A percentile compares a stretch with the other conserved stretches of the same genome.
Evolutionary conservation across 2,888 invertebrate species (phyloP).

Genomic region (Cryptophagus acutangulus): DNA sequence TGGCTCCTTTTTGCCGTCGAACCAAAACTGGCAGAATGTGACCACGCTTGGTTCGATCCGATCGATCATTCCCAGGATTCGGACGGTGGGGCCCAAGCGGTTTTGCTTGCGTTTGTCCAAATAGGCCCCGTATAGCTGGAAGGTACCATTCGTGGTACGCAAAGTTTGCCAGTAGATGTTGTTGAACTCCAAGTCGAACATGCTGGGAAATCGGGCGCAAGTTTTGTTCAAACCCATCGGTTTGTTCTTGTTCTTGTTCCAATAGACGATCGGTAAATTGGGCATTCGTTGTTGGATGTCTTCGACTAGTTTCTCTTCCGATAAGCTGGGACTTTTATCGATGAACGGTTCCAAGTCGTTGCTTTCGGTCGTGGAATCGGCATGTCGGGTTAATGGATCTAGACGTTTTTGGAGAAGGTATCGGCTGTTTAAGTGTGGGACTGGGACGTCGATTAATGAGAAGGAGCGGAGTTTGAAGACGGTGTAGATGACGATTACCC

Average conservation of each 20-base stretch:
- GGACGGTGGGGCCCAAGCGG: conserved; percentile 74
- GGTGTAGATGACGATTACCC: conserved; percentile 49
- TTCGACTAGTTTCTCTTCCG: conserved; percentile 70
- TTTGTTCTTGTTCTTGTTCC: conserved; percentile 78
- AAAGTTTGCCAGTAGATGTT: conserved; percentile 91
- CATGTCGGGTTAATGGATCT: conserved; percentile 43
- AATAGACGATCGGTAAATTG: conserved; percentile 79
- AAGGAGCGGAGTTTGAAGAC: conserved; percentile 46
- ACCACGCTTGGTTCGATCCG: conserved; percentile 77
- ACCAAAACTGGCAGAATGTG: conserved; percentile 87
- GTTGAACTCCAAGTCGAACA: conserved; percentile 88
- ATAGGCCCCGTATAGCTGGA: conserved; percentile 86
- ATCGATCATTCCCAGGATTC: conserved; percentile 82
- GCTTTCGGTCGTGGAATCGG: conserved; percentile 44
- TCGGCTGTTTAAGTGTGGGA: conserved; percentile 48
- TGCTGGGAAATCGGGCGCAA: conserved; percentile 81
- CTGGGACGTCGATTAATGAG: conserved; percentile 40
- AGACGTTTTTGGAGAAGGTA: conserved; percentile 52
- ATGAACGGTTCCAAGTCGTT: conserved; percentile 54
- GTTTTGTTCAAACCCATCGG: conserved; percentile 63
- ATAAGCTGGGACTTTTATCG: conserved; percentile 56
- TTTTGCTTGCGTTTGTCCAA: conserved; percentile 76
- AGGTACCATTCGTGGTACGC: conserved; percentile 77
- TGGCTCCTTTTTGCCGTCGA: conserved; percentile 76
- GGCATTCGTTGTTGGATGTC: conserved; percentile 77